Evolutionary conservation across 2,888 invertebrate species (phyloP).

Genomic region (Apeira syringaria): DNA sequence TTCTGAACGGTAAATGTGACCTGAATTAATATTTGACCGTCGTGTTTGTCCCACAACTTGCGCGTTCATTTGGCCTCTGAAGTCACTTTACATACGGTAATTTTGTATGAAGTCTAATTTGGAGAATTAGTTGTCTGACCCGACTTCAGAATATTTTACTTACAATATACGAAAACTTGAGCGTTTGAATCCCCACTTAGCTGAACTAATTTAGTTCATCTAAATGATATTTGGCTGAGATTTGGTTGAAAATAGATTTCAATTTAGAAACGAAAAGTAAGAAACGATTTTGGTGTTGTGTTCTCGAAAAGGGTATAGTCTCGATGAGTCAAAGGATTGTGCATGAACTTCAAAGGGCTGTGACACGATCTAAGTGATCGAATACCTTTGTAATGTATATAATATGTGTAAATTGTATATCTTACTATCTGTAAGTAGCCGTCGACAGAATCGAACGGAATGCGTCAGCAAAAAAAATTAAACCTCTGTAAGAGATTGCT

Average conservation of each 20-base stretch:
- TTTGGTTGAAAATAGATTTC: conserved; percentile 9
- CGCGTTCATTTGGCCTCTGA: conserved; percentile 61
- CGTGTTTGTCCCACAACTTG: conserved; percentile 57
- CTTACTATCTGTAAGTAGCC: too few relatives aligned
- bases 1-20: conserved; percentile 72
- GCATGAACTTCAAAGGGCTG: too few relatives aligned
- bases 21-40: conserved; percentile 79
- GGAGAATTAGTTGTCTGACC: conserved; percentile 53
- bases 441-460: too few relatives aligned
- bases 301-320: background rate
- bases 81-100: conserved; percentile 54
- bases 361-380: too few relatives aligned
- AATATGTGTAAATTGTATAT: too few relatives aligned
- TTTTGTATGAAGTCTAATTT: conserved; percentile 66
- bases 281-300: background rate
- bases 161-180: conserved; percentile 33
- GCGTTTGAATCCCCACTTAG: conserved; percentile 43
- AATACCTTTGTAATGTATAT: too few relatives aligned
- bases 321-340: too few relatives aligned
- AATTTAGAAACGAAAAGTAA: conserved; percentile 4
- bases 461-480: too few relatives aligned
- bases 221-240: conserved; percentile 10
- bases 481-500: too few relatives aligned
- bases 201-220: background rate
- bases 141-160: conserved; percentile 53